Conservation (phyloP, 2,888 invertebrate species). For the Elgonia sp. region DNA sequence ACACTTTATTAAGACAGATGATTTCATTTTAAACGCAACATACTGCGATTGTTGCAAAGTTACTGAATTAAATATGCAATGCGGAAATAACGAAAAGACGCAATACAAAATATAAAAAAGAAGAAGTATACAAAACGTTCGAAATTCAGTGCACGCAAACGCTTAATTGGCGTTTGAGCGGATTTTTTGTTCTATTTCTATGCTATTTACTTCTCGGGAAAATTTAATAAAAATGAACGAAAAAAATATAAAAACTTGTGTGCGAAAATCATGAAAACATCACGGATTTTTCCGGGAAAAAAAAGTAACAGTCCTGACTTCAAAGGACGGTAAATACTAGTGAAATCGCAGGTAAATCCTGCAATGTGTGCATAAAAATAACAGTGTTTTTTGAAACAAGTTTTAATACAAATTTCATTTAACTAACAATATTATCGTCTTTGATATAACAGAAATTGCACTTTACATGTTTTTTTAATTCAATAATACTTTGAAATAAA, state of each 20-base stretch:
- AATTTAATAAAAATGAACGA: slow-evolving; percentile 21
- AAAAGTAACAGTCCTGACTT: slow-evolving; percentile 33
- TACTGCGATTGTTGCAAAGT: neutral
- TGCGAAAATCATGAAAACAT: slow-evolving; percentile 27
- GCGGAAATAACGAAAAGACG: neutral
- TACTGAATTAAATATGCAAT: neutral
- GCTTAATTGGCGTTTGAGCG: slow-evolving; percentile 13
- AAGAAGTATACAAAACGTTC: neutral
- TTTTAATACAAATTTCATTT: slow-evolving; percentile 37
- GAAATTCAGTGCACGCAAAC: neutral
- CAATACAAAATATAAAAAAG: neutral
- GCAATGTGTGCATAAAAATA: slow-evolving; percentile 21
- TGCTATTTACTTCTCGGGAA: neutral
- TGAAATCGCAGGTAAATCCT: neutral
- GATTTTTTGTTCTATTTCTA: neutral
- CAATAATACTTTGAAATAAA: neutral
- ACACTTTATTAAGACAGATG: neutral
- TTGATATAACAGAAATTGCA: slow-evolving; percentile 11
- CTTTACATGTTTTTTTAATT: slow-evolving; percentile 14
- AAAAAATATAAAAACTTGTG: slow-evolving; percentile 1
- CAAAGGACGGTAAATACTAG: slow-evolving; percentile 29
- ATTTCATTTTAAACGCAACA: neutral
- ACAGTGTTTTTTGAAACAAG: slow-evolving; percentile 12
- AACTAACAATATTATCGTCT: slow-evolving; percentile 2
- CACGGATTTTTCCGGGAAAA: slow-evolving; percentile 8